phyloP scores from a whole-genome alignment of 2,797 vertebrate genomes.

The Oreonectes daqikongensis region DNA sequence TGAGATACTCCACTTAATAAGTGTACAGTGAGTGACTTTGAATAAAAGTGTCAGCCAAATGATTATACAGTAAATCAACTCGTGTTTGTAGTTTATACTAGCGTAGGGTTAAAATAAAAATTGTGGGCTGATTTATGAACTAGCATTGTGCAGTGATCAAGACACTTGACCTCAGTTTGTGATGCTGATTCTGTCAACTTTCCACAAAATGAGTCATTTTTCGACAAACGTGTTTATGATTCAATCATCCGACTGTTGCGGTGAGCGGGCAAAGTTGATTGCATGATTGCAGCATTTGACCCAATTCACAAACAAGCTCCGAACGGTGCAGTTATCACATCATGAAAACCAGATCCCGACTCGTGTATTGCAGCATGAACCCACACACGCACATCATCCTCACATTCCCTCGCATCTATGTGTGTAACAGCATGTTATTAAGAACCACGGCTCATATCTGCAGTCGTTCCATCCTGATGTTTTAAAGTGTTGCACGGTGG shows the following conservation, averaged over 20 bases:
- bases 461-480: slow-evolving; percentile 7
- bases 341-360: slow-evolving; percentile 14
- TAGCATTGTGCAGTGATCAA: not conserved
- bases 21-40: not conserved
- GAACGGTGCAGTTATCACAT: slow-evolving; percentile 5
- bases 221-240: not conserved
- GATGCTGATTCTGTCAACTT: not conserved
- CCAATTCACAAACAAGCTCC: slow-evolving; percentile 10
- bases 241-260: not conserved
- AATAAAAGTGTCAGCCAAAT: not conserved
- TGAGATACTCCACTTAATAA: not conserved
- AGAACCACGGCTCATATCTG: not conserved
- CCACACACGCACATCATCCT: slow-evolving; percentile 1
- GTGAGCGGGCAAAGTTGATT: not conserved
- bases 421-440: slow-evolving; percentile 1
- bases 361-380: too few relatives aligned
- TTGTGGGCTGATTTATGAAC: not conserved
- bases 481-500: slow-evolving; percentile 13
- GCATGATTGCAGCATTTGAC: slow-evolving; percentile 5
- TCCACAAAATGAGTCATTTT: not conserved
- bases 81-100: not conserved
- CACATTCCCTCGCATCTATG: not conserved
- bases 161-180: not conserved
- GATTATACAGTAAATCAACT: not conserved
- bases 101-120: not conserved